Evolutionary conservation across 2,113 vertebrate species (phyloP).

Genomic region (Nannospalax galili): DNA sequence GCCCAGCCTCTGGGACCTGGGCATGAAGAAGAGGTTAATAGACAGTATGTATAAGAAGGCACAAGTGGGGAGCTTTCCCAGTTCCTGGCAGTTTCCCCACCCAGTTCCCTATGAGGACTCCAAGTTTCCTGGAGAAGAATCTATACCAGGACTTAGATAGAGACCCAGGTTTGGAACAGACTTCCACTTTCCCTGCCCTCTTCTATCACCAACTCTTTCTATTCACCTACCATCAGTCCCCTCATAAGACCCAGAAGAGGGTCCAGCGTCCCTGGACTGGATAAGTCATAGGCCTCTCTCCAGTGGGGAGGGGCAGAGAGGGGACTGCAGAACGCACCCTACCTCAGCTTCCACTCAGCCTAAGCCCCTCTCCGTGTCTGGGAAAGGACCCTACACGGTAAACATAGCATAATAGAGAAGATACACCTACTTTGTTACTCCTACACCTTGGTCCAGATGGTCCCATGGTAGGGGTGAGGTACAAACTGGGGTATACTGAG

Average conservation of each 20-base stretch:
- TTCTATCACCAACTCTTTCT: neutral
- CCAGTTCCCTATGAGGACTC: neutral
- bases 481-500: too few relatives aligned
- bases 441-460: too few relatives aligned
- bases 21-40: neutral
- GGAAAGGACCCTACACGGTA: neutral
- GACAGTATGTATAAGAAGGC: neutral
- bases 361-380: too few relatives aligned
- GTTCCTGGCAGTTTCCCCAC: neutral
- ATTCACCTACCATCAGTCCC: too few relatives aligned
- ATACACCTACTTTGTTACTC: neutral
- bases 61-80: neutral
- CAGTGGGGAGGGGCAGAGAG: neutral
- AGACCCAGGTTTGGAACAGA: too few relatives aligned
- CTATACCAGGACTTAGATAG: too few relatives aligned
- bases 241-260: neutral
- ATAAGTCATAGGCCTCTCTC: neutral
- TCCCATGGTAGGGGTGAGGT: neutral
- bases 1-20: neutral
- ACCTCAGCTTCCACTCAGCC: neutral
- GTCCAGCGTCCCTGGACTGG: neutral
- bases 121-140: neutral
- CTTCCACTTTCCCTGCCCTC: too few relatives aligned
- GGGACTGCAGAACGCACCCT: neutral
- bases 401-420: neutral